Evolutionary conservation across 1,140 invertebrate genomes (phyloP), one percentile per base, ranked within the genome.

Genomic region (Drosophila tropicalis): DNA sequence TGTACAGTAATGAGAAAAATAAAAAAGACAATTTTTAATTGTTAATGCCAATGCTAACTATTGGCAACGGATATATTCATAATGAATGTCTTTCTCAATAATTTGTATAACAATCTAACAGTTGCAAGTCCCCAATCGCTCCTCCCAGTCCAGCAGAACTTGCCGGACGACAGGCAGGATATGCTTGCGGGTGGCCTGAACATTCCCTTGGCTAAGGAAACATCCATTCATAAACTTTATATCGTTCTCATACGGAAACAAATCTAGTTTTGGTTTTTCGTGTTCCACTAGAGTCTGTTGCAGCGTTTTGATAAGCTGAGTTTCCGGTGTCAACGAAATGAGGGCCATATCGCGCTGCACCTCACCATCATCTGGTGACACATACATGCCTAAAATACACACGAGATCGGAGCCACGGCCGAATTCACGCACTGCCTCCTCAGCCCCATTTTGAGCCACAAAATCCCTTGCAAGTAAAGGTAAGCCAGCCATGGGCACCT

Each of bases 121-220:
- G 36, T 86, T 75, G 19, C 77, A 79, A 2, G 15, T 41, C 10
- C 32, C 29, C 13, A 25, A 6, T 10, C 72, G 72, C 0, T 79
- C 40, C 4, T 89, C 84, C 78, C 81, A 73, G 0, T 87, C 71
- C 12, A 74, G 76, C 64, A 92, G 77, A 36, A 90, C 90, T 39
- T 91, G 90, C 84, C 93, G 93, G 68, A 95, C 83, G 64, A 95
- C 92, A 32, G 94, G 94, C 64, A 95, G 73, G 72, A 95, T 93
- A 85, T 95, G 94, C 91, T 95, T 95, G 32, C 95, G 92, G 19
- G 94, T 94, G 22, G 92, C 92, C 75, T 92, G 92, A 6, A 94
- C 72, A 90, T 95, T 95, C 64, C 90, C 80, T 71, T 95, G 94
- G 19, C 86, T 76, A 62, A 94, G 93, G 54, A 93, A 92, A 29